Conservation (phyloP, 2,797 vertebrate genomes). For the Jordanella pulchra region DNA sequence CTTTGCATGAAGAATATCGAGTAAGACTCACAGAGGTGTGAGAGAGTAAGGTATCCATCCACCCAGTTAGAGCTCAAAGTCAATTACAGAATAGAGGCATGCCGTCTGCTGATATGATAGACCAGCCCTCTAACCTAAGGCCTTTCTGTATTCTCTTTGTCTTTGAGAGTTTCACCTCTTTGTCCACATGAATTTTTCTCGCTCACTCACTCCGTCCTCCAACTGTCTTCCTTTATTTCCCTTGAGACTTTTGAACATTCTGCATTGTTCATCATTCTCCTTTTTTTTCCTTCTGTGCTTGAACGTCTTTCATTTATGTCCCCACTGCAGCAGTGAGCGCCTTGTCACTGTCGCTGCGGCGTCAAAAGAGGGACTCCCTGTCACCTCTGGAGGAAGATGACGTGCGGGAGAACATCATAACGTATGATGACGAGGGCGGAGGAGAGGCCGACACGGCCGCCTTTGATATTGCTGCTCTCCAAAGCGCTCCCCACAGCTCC, state of each 20-base stretch:
- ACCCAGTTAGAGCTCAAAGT: conserved; percentile 63
- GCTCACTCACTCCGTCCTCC: conserved; percentile 36
- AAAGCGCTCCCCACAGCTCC: conserved; percentile 83
- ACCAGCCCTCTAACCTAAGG: conserved; percentile 58
- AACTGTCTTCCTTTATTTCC: conserved; percentile 61
- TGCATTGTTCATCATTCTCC: conserved; percentile 53
- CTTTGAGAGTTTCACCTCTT: conserved; percentile 52
- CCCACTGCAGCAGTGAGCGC: conserved; percentile 78
- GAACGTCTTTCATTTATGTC: conserved; percentile 27
- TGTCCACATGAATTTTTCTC: conserved; percentile 50
- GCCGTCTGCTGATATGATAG: conserved; percentile 72
- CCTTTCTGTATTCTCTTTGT: conserved; percentile 62
- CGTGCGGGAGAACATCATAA: conserved; percentile 93
- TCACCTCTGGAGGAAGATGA: conserved; percentile 91
- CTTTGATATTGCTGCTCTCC: conserved; percentile 90
- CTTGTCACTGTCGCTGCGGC: conserved; percentile 87
- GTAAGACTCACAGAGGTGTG: conserved; percentile 31
- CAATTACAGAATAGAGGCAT: conserved; percentile 61
- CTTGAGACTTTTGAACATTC: conserved; percentile 48
- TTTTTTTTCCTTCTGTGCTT: conserved; percentile 24
- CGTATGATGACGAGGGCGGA: conserved; percentile 91
- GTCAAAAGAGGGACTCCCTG: conserved; percentile 88
- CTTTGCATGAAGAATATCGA: conserved; percentile 35
- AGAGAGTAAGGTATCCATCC: conserved; percentile 61
- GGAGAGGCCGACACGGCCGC: conserved; percentile 92